Evolutionary conservation across 2,797 vertebrate genomes (phyloP), one percentile per base, ranked within the genome.

Genomic region (Poecilia gillii): DNA sequence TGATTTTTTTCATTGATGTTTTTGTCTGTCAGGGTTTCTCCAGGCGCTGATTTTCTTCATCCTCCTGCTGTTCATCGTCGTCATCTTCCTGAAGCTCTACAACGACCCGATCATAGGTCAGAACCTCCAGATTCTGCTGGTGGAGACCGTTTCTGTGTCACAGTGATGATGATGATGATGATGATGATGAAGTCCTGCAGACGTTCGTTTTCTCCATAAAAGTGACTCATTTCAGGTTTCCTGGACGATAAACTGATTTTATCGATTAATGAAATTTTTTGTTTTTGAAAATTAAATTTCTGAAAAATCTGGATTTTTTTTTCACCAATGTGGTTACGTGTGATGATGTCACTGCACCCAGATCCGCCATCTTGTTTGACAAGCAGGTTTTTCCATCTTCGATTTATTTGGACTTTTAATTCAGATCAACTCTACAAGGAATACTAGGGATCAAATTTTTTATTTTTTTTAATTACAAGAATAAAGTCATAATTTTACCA

Each of bases 41-140:
- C 64, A 47, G 74, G 18, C 20, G 6, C 12, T 36, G 2, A 0
- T 57, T 14, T 2, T 68, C 25, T 1, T 39, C 0, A 2, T 78
- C 36, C 13, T 43, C 0, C 0, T 62, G 6, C 0, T 82, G 0
- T 0, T 74, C 4, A 0, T 81, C 0, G 0, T 75, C 33, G 0
- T 46, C 0, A 0, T 85, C 20, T 0, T 78, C 16, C 31, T 88
- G 72, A 81, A 77, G 66, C 49, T 46, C 9, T 64, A 70, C 83
- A 45, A 1, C 23, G 1, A 36, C 53, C 0, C 14, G 0, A 8
- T 45, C 3, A 43, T 25, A 41, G 79, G 80, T 85, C 33, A 55
- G 36, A 41, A 41, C 51, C 33, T 49, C 45, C 31, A 49, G 20
- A 16, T 28, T 47, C 41, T 33, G 57, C 55, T 59, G 55, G n/a